Evolutionary conservation across 2,113 vertebrate genomes (phyloP), one percentile per base, ranked within the genome.

Genomic region (Sylvilagus bachmani): DNA sequence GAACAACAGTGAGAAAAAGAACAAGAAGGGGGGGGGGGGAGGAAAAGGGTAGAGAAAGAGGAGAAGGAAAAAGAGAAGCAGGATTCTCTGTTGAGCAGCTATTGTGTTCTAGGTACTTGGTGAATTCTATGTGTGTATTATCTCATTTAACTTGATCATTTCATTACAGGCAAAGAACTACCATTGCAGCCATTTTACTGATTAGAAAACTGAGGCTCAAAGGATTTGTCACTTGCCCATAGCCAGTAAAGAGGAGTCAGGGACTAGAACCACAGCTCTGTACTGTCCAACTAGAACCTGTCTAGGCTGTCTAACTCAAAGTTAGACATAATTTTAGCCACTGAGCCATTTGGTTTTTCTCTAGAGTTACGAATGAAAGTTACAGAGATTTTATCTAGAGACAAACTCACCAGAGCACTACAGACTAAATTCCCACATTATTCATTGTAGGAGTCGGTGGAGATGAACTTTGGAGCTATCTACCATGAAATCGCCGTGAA

Each of bases 351-450:
- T 89, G 78, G 44, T 66, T 92, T 69, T 67, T 80, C 3, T 55
- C 33, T 85, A 89, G 49, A 31, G 10, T 62, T 86, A 86, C 9
- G 77, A 49, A 92, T 31, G 88, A 91, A 88, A 92, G 66, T 27
- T 75, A 44, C 44, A 89, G 49, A 77, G 25, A 78, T 81, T 86
- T 83, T 93, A 51, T 64, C 69, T 62, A 88, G 51, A 71, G 61
- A 79, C 19, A 80, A 89, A 73, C 78, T 61, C 53, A 83, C 2
- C 8, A 44, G 44, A 86, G 80, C 3, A 69, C 33, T 73, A 84
- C 1, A 95, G 61, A 73, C 78, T 70, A 83, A 92, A 89, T 10
- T 21, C 8, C 10, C 53, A 21, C 27, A 85, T 77, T 87, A 36
- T 71, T 10, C 29, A 77, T 21, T 49, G 17, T 33, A 92, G 81